These are phyloP conservation scores for Diacarnus erythraeanus DNA, from an alignment of 37 sponge, comb jelly and placozoan genomes.

Conservation along the genomic window DNA sequence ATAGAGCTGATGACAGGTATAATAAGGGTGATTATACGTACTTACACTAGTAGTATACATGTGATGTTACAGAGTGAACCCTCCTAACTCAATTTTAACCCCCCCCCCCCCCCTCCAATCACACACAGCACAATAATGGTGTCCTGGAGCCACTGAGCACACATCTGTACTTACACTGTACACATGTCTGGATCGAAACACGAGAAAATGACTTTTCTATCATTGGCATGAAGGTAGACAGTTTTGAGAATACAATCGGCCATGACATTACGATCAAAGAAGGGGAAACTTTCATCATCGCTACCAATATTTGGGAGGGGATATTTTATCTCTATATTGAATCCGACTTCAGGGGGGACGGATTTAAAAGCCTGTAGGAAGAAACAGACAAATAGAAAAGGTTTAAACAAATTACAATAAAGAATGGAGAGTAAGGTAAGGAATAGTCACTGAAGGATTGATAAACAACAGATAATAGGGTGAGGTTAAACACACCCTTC, in stretches of 20 bases:
- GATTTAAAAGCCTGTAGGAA: conserved; percentile 19
- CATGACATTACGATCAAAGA: conserved; percentile 46
- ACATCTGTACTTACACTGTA: conserved; percentile 18
- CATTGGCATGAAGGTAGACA: conserved; percentile 6
- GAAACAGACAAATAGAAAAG: neutral
- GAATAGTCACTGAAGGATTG: too few species aligned
- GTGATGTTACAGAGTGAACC: too few species aligned
- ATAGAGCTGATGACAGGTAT: too few species aligned
- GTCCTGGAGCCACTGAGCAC: neutral
- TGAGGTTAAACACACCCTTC: too few species aligned
- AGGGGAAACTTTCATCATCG: neutral
- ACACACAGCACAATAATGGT: too few species aligned
- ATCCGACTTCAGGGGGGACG: conserved; percentile 34
- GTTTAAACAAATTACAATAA: too few species aligned
- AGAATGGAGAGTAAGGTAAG: neutral
- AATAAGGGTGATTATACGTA: too few species aligned
- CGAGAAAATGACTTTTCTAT: conserved; percentile 34
- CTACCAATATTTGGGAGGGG: conserved; percentile 18
- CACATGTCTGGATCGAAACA: conserved; percentile 38
- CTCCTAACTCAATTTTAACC: too few species aligned
- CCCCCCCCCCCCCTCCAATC: too few species aligned
- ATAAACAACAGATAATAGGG: too few species aligned
- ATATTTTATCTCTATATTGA: conserved; percentile 59
- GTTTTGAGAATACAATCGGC: conserved; percentile 21
- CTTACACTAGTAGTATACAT: too few species aligned